Conservation (phyloP, 2,797 vertebrate genomes). For the Salarias fasciatus region DNA sequence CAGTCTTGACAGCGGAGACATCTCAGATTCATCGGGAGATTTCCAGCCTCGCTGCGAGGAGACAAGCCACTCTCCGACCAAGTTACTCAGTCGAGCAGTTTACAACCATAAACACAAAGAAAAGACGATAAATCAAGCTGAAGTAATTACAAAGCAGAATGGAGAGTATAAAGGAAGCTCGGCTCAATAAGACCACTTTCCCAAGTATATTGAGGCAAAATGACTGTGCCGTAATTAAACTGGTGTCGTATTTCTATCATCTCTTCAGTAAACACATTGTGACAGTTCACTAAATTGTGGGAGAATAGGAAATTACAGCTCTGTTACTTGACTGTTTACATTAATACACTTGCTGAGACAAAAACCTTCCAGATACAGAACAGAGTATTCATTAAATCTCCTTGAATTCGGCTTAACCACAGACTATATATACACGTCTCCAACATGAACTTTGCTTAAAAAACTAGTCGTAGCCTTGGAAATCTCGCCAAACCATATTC, state of each 20-base stretch:
- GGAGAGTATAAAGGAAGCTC: slow-evolving; percentile 72
- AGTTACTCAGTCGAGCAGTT: slow-evolving; percentile 78
- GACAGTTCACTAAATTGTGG: slow-evolving; percentile 81
- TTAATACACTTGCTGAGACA: slow-evolving; percentile 70
- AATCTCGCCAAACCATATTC: slow-evolving; percentile 70
- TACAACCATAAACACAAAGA: slow-evolving; percentile 82
- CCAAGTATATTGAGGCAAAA: slow-evolving; percentile 79
- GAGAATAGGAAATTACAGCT: slow-evolving; percentile 84
- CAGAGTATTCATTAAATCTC: slow-evolving; percentile 78
- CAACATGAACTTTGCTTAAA: slow-evolving; percentile 72
- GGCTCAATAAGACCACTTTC: slow-evolving; percentile 79
- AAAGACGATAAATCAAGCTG: slow-evolving; percentile 80
- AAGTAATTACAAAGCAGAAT: slow-evolving; percentile 85
- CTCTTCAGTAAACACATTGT: slow-evolving; percentile 82
- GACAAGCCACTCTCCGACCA: slow-evolving; percentile 79
- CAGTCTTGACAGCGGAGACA: slow-evolving; percentile 82
- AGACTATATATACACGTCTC: slow-evolving; percentile 70
- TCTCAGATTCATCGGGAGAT: slow-evolving; percentile 83
- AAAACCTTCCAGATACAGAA: slow-evolving; percentile 73
- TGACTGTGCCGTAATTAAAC: slow-evolving; percentile 82
- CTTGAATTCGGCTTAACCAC: slow-evolving; percentile 78
- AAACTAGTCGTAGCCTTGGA: slow-evolving; percentile 66
- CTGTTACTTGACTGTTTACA: slow-evolving; percentile 74
- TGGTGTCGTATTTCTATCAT: slow-evolving; percentile 82
- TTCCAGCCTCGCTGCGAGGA: slow-evolving; percentile 77